These are phyloP conservation scores for Megalops cyprinoides DNA, from an alignment of 2,797 vertebrate species.

Conservation along the genomic window DNA sequence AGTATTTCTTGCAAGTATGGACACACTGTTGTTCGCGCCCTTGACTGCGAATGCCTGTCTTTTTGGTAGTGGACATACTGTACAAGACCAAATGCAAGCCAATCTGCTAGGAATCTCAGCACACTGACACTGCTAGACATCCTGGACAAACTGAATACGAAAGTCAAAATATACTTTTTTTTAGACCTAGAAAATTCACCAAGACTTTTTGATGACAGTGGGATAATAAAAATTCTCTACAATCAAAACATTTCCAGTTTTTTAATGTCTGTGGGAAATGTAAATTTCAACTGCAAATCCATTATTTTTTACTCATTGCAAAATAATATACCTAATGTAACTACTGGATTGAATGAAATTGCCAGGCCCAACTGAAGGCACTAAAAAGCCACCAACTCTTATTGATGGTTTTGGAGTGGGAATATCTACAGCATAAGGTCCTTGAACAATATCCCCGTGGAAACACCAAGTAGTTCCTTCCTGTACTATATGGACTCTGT, in stretches of 20 bases:
- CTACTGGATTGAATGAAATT: not conserved
- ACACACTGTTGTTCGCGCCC: too few relatives aligned
- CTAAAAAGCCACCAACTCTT: not conserved
- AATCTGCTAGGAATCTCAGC: not conserved
- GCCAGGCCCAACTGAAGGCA: not conserved
- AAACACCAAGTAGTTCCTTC: conserved; percentile 24
- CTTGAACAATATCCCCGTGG: conserved; percentile 5
- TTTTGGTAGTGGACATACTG: not conserved
- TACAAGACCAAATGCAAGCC: not conserved
- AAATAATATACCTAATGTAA: not conserved
- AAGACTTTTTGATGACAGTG: too few relatives aligned
- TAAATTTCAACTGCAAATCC: not conserved
- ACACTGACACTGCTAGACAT: not conserved
- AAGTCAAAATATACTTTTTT: too few relatives aligned
- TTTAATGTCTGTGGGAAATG: too few relatives aligned
- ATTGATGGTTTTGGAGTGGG: not conserved
- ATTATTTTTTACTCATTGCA: not conserved
- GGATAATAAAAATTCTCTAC: too few relatives aligned
- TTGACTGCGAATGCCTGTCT: not conserved
- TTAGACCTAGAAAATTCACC: too few relatives aligned
- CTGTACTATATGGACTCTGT: not conserved
- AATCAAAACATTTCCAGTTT: too few relatives aligned
- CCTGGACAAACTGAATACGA: too few relatives aligned
- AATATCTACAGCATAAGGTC: not conserved
- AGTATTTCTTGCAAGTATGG: too few relatives aligned